A percentile compares a stretch with the other conserved stretches of the same genome.
Evolutionary conservation across 2,888 invertebrate genomes (phyloP).

Genomic region (Teinopalpus imperialis): DNA sequence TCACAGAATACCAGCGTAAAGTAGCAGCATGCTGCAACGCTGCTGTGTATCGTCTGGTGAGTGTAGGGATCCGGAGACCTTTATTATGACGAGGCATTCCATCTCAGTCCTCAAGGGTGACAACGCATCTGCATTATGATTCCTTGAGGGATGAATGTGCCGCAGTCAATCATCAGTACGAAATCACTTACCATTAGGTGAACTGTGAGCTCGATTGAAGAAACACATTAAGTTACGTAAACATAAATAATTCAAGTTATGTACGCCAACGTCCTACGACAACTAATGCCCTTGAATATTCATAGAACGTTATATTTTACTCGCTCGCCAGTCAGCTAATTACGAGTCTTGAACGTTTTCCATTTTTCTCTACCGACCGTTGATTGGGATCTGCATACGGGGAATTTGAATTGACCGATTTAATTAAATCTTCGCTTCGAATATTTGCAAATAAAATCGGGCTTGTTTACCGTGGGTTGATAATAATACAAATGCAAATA

Average conservation of each 20-base stretch:
- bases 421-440: slow-evolving; percentile 20
- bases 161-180: too few species aligned
- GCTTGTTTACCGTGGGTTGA: slow-evolving; percentile 5
- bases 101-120: too few species aligned
- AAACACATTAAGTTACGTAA: not conserved
- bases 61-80: too few species aligned
- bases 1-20: too few species aligned
- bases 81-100: too few species aligned
- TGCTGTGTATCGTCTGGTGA: too few species aligned
- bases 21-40: too few species aligned
- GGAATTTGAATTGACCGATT: slow-evolving; percentile 21
- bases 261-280: not conserved
- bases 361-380: slow-evolving; percentile 12
- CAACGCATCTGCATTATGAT: too few species aligned
- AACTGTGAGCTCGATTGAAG: too few species aligned
- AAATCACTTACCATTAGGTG: too few species aligned
- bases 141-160: too few species aligned
- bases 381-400: slow-evolving; percentile 19
- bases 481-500: slow-evolving; percentile 18
- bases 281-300: slow-evolving; percentile 17
- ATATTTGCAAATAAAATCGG: slow-evolving; percentile 7
- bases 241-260: slow-evolving; percentile 3
- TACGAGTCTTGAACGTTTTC: slow-evolving; percentile 17
- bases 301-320: slow-evolving; percentile 6
- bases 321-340: slow-evolving; percentile 10